Base-by-base conservation (phyloP, 2,888 invertebrate genomes). In the Cataglyphis altisquamis region DNA sequence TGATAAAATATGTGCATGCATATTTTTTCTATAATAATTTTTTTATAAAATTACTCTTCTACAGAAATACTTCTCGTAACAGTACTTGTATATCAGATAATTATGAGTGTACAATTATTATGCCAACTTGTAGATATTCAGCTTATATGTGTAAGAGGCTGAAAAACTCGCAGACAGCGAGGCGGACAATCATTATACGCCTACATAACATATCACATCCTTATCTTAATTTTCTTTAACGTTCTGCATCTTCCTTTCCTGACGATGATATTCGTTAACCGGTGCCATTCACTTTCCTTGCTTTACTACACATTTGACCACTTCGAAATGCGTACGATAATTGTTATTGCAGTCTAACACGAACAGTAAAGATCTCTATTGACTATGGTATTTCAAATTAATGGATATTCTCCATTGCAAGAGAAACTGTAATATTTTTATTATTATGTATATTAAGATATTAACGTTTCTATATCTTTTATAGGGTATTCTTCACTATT, bases 191-290 rank as follows among this genome's bases (percentile, higher is more conserved):
- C 85, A 66, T 74, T 85, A 84, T 68, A 85, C 85, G 74, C 85
- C 88, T 83, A 87, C 89, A 70, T 82, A 70, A 72, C 83, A 81
- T 70, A 68, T 66, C 88, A 83, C 83, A 64, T 85, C 72, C 88
- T 89, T 92, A 91, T 92, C 92, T 87, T 85, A 87, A 90, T 87
- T 84, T 88, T 84, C 88, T 83, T 70, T 70, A 83, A 84, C 84
- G 74, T 88, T 82, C 81, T 66, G 66, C 78, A 55, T 84, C 84
- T 87, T 83, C 87, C 87, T 83, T 8, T 36, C 15, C 64, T 39
- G 32, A 83, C 87, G 75, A 78, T 84, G 84, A 87, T 72, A 84
- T 84, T 84, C 81, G 84, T 88, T 88, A 86, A 63, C 80, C 77
- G 81, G 15, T 83, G 86, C 85, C 88, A 84, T 85, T 88, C 84